phyloP scores from a whole-genome alignment of 2,113 vertebrate genomes.

The Callochromis pleurospilus region DNA sequence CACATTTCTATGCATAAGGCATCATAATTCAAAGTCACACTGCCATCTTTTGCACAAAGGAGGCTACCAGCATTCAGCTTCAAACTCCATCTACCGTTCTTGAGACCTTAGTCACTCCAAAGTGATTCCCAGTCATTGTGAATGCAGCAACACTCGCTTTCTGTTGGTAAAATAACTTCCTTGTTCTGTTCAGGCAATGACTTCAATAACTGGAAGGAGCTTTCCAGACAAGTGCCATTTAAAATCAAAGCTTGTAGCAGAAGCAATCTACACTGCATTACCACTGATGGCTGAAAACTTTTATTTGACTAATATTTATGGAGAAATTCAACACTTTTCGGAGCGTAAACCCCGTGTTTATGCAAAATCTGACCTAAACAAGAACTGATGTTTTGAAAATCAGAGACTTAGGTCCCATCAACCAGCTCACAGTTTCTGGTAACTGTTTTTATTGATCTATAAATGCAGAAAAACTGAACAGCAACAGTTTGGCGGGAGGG shows the following conservation, averaged over 20 bases:
- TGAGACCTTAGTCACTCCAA: conserved; percentile 39
- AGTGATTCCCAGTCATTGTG: conserved; percentile 31
- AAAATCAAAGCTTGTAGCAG: conserved; percentile 21
- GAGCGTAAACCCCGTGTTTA: neutral
- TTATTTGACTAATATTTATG: conserved; percentile 20
- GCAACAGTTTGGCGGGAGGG: neutral
- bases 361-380: neutral
- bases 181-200: conserved; percentile 41
- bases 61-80: conserved; percentile 25
- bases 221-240: conserved; percentile 42
- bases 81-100: conserved; percentile 30
- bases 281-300: conserved; percentile 18
- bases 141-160: conserved; percentile 25
- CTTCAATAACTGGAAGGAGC: conserved; percentile 16
- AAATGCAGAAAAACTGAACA: neutral
- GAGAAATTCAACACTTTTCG: neutral
- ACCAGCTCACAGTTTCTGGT: neutral
- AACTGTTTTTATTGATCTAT: neutral
- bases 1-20: conserved; percentile 1
- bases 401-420: neutral
- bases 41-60: conserved; percentile 34
- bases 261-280: neutral
- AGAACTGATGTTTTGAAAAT: neutral
- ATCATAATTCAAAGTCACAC: conserved; percentile 46
- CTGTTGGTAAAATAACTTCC: conserved; percentile 42